Evolutionary conservation across 2,888 invertebrate genomes (phyloP).

Genomic region (Subacronicta megacephala): DNA sequence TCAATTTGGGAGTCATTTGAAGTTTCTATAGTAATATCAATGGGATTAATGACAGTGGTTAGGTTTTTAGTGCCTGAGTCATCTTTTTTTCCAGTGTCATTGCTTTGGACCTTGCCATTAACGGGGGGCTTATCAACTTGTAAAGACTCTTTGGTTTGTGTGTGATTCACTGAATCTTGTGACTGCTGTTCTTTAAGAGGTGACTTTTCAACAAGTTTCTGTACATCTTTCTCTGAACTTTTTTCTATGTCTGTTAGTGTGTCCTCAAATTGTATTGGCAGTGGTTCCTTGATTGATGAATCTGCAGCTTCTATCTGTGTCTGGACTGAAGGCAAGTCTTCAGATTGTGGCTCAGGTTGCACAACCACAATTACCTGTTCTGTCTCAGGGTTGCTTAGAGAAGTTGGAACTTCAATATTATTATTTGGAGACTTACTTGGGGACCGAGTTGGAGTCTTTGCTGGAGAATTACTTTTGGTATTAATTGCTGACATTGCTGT

Average conservation of each 20-base stretch:
- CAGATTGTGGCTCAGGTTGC: slow-evolving; percentile 16
- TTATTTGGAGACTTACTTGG: slow-evolving; percentile 37
- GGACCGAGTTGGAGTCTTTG: slow-evolving; percentile 10
- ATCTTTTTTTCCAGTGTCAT: slow-evolving; percentile 43
- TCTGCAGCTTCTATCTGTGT: slow-evolving; percentile 58
- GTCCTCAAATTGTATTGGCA: slow-evolving; percentile 34
- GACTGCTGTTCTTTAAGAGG: slow-evolving; percentile 37
- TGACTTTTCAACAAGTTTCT: slow-evolving; percentile 18
- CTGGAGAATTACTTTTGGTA: slow-evolving; percentile 9
- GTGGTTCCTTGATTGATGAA: slow-evolving; percentile 57
- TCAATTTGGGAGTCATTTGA: slow-evolving; percentile 75
- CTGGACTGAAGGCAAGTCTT: slow-evolving; percentile 30
- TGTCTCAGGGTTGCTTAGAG: slow-evolving; percentile 41
- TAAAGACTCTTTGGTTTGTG: slow-evolving; percentile 40
- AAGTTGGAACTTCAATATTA: slow-evolving; percentile 37
- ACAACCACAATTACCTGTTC: slow-evolving; percentile 41
- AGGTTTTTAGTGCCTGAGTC: slow-evolving; percentile 24
- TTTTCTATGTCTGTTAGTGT: slow-evolving; percentile 14
- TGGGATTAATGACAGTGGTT: slow-evolving; percentile 30
- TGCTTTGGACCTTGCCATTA: slow-evolving; percentile 46
- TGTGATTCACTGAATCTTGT: slow-evolving; percentile 16
- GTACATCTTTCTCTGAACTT: slow-evolving; percentile 21
- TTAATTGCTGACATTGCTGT: slow-evolving; percentile 1
- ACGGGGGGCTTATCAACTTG: slow-evolving; percentile 33
- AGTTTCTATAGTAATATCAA: slow-evolving; percentile 58